Evolutionary conservation across 92 coral and sea anemone genomes (phyloP), one percentile per base, ranked within the genome.

Genomic region (Ricordea florida): DNA sequence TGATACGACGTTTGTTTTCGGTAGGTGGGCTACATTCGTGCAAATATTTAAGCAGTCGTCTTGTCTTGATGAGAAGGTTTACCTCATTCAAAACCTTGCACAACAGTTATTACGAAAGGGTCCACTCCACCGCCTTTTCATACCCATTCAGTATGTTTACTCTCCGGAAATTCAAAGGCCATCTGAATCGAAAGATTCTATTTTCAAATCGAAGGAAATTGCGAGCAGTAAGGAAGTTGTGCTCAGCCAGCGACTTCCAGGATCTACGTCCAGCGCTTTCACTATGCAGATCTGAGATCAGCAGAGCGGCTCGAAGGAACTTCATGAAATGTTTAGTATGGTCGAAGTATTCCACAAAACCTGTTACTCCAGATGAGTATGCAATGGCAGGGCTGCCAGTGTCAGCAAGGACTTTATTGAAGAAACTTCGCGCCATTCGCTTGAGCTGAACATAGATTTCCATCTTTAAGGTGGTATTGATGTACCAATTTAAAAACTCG

Each of bases 281-380:
- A 24, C 17, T 24, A 2, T 17, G 44, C 25, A 59, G 17, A 4
- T 59, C 66, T 22, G 66, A 33, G 1, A 30, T 15, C 17, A 83
- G 38, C 42, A 88, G 35, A 3, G 78, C 73, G n/a, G 93, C 93
- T 21, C 89, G 78, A 7, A 79, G 52, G 65, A 72, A 89, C 10
- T 53, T 57, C 13, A 48, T 22, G 76, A 89, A 83, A 36, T 83
- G 83, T 3, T 23, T 46, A 24, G 67, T 58, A 33, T 62, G 32
- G 40, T 85, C 81, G 40, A 14, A 21, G 53, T 88, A 88, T 47
- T 88, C 93, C 3, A 26, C 42, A 60, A 62, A 46, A 20, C 45
- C 69, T 10, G 46, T 44, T 18, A 15, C 18, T 13, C 80, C 43
- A 8, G 7, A 15, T 9, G 82, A 74, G 29, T 23, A 22, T 6